Evolutionary conservation across 1,140 invertebrate species (phyloP).

Genomic region (Drosophila asahinai): DNA sequence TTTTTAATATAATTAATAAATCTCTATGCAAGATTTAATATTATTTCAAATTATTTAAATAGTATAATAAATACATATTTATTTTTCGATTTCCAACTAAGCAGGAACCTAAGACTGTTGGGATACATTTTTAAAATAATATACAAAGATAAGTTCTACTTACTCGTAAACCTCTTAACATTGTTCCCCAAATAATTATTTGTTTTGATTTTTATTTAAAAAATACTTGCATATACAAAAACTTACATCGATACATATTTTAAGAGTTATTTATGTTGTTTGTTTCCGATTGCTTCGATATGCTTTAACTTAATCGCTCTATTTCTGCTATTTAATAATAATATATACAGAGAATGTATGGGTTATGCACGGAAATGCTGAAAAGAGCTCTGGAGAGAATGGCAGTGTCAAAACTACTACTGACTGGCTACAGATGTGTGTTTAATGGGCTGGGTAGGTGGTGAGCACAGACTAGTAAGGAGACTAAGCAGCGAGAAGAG

Average conservation of each 20-base stretch:
- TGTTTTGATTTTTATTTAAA: conserved; percentile 72
- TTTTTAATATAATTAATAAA: neutral
- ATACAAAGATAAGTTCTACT: no score
- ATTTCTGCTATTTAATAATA: conserved; percentile 83
- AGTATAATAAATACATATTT: no score
- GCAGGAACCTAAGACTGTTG: no score
- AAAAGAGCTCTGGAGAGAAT: conserved; percentile 56
- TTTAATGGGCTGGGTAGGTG: conserved; percentile 23
- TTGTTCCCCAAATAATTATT: neutral
- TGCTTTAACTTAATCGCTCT: conserved; percentile 65
- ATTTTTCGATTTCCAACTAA: neutral
- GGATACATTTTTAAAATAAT: no score
- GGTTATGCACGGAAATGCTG: conserved; percentile 64
- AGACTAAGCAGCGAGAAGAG: conserved; percentile 51
- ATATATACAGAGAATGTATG: conserved; percentile 80
- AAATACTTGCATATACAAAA: conserved; percentile 70
- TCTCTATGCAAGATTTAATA: no score
- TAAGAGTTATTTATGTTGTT: conserved; percentile 38
- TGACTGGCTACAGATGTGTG: conserved; percentile 58
- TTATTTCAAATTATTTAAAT: no score
- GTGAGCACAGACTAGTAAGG: conserved; percentile 63
- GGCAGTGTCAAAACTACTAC: conserved; percentile 65
- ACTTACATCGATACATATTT: conserved; percentile 65
- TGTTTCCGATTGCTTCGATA: conserved; percentile 40
- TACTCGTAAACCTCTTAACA: no score